Evolutionary conservation across 2,888 invertebrate species (phyloP).

Genomic region (Stenotaenia linearis): DNA sequence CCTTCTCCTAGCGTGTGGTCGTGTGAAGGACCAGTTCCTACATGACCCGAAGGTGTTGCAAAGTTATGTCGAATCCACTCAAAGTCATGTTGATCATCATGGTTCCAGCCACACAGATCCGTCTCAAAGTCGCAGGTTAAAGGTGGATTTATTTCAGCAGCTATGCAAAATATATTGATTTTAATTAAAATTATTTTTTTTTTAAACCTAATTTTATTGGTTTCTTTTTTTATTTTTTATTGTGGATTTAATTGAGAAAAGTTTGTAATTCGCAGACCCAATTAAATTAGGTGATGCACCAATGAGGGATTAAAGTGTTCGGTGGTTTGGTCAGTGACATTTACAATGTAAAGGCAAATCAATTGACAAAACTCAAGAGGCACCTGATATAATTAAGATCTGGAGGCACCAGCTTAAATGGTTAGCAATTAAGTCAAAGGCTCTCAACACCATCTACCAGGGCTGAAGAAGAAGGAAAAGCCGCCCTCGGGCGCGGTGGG

Average conservation of each 20-base stretch:
- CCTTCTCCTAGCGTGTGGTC: conserved; percentile 66
- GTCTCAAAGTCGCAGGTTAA: conserved; percentile 63
- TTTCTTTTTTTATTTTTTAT: too few species aligned
- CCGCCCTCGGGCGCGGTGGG: too few species aligned
- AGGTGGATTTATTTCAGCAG: conserved; percentile 46
- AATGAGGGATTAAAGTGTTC: too few species aligned
- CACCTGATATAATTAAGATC: not conserved
- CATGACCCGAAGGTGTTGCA: conserved; percentile 59
- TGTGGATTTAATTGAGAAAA: too few species aligned
- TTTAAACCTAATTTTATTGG: too few species aligned
- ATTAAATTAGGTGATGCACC: too few species aligned
- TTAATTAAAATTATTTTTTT: too few species aligned
- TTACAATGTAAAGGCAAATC: not conserved
- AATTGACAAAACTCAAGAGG: not conserved
- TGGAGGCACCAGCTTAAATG: not conserved
- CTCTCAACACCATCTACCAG: not conserved
- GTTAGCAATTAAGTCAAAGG: not conserved
- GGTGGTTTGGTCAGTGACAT: not conserved
- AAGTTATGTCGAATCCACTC: conserved; percentile 65
- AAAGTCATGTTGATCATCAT: conserved; percentile 63
- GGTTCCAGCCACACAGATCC: conserved; percentile 71
- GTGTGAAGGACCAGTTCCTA: conserved; percentile 65
- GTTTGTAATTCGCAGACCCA: too few species aligned
- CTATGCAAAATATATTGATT: conserved; percentile 43
- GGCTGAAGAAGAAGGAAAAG: too few species aligned